Conservation (phyloP, 2,888 invertebrate genomes). For the Tanaodytes sp. region DNA sequence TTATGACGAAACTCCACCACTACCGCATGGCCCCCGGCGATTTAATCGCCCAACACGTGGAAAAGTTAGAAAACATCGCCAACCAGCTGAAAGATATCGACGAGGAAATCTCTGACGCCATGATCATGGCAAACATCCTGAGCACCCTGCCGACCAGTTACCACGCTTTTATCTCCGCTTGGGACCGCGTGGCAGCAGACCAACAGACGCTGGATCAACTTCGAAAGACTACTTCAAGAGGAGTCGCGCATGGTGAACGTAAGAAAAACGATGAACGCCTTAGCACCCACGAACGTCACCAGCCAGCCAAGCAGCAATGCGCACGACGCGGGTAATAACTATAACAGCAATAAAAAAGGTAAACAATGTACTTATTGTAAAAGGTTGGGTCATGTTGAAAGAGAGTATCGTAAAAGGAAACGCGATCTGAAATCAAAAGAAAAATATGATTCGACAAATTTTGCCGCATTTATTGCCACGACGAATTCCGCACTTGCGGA, state of each 20-base stretch:
- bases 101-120: conserved; percentile 25
- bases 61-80: conserved; percentile 35
- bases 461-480: too few relatives aligned
- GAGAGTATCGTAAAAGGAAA: too few relatives aligned
- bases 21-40: conserved; percentile 25
- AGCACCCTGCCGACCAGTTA: conserved; percentile 32
- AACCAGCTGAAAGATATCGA: conserved; percentile 34
- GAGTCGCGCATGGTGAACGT: conserved; percentile 19
- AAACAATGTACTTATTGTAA: conserved; percentile 25
- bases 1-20: conserved; percentile 35
- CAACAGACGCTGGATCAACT: conserved; percentile 26
- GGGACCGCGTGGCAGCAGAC: conserved; percentile 27
- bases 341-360: conserved; percentile 12
- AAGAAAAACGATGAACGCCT: conserved; percentile 13
- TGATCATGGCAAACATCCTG: conserved; percentile 41
- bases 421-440: too few relatives aligned
- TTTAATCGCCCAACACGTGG: conserved; percentile 33
- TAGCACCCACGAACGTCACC: conserved; percentile 12
- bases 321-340: neutral
- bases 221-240: conserved; percentile 42
- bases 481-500: too few relatives aligned
- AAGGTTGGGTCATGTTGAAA: too few relatives aligned
- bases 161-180: conserved; percentile 32
- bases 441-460: too few relatives aligned
- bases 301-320: neutral